Percentiles rank a stretch among this genome's conserved stretches.
Conservation (phyloP, 2,113 vertebrate species). For the Plecturocebus donacophilus region DNA sequence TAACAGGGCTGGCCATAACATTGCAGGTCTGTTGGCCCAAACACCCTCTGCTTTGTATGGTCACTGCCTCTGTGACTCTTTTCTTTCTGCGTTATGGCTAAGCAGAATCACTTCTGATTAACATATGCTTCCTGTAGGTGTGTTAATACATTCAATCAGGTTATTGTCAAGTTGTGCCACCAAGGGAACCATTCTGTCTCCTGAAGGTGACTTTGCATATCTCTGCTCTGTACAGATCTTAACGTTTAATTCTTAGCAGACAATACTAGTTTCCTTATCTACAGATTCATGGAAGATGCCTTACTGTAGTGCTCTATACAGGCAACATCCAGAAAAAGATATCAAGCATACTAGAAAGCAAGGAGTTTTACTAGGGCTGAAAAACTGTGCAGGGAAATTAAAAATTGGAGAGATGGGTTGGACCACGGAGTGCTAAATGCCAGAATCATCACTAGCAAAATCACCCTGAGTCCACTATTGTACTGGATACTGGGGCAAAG, state of each 20-base stretch:
- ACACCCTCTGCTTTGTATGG: neutral
- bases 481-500: neutral
- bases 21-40: neutral
- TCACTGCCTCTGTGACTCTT: neutral
- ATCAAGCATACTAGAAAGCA: neutral
- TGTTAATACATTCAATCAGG: slow-evolving; percentile 70
- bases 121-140: slow-evolving; percentile 52
- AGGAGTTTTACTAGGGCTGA: neutral
- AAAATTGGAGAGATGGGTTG: neutral
- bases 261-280: slow-evolving; percentile 29
- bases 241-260: slow-evolving; percentile 54
- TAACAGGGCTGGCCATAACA: neutral
- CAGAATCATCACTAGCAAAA: neutral
- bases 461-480: neutral
- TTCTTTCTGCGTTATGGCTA: slow-evolving; percentile 7
- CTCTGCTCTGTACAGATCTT: slow-evolving; percentile 42
- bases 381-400: neutral
- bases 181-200: slow-evolving; percentile 57
- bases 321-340: neutral
- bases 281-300: neutral
- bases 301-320: neutral
- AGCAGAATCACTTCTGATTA: slow-evolving; percentile 60
- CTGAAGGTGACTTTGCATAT: slow-evolving; percentile 74
- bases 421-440: neutral
- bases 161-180: slow-evolving; percentile 33